Evolutionary conservation across 2,888 invertebrate genomes (phyloP).

Genomic region (Minunthozetes semirufus): DNA sequence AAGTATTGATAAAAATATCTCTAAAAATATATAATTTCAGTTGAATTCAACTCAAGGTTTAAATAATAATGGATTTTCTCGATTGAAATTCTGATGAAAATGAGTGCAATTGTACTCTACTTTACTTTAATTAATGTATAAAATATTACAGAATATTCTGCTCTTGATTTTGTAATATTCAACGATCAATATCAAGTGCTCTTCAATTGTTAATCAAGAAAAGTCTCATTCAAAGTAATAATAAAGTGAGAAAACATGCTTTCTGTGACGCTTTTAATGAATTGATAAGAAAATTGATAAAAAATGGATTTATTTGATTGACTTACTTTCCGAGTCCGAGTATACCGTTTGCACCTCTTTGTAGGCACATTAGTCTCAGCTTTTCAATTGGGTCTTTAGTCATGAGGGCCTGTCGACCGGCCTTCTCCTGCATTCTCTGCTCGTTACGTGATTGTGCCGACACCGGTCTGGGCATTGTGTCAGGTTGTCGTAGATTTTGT

Average conservation of each 20-base stretch:
- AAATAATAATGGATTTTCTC: neutral
- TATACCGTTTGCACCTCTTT: conserved; percentile 79
- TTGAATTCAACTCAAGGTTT: neutral
- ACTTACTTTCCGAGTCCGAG: conserved; percentile 73
- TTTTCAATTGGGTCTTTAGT: conserved; percentile 74
- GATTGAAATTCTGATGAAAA: neutral
- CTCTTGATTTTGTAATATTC: neutral
- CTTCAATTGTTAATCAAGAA: neutral
- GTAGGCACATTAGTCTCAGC: conserved; percentile 71
- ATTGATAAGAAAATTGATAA: conserved; percentile 12
- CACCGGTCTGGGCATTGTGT: conserved; percentile 53
- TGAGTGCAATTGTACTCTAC: too few relatives aligned
- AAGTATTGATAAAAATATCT: neutral
- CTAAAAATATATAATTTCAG: neutral
- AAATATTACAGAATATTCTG: too few relatives aligned
- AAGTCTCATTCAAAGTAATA: neutral
- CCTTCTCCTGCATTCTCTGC: conserved; percentile 66
- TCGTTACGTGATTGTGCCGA: conserved; percentile 70
- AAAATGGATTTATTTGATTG: too few relatives aligned
- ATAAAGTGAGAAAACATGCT: too few relatives aligned
- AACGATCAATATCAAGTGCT: neutral
- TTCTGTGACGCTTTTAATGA: neutral
- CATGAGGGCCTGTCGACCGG: conserved; percentile 52
- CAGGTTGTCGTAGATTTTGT: neutral
- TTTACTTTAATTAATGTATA: too few relatives aligned